Base-by-base conservation (phyloP, 2,888 invertebrate genomes). In the Leucania comma region DNA sequence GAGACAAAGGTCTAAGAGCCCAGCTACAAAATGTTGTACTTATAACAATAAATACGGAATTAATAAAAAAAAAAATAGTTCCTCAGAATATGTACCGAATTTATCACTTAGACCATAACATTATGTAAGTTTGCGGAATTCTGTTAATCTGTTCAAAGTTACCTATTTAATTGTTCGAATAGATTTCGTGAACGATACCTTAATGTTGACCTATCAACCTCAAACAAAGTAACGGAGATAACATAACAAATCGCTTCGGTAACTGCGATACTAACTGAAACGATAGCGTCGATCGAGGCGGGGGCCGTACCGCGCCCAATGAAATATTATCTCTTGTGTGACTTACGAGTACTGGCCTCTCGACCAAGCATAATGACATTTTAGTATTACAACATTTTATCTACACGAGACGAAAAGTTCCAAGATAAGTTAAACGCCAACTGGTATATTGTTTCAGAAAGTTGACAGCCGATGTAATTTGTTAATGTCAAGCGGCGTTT, bases 301-400 rank as follows among this genome's bases (percentile, higher is more conserved):
- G 86, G 81, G 86, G 84, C 88, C 86, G 86, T 74, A 81, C 89
- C 88, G 89, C 89, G 86, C 89, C 91, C 92, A 89, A 86, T 92
- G 93, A 92, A 93, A 92, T 92, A 94, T 94, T 95, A 94, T 94
- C 93, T 90, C 81, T 83, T 82, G 80, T 90, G 90, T 93, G 92
- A 92, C 92, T 92, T 92, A 92, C 92, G 91, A 90, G 90, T 88
- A 89, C 90, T 89, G 90, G 90, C 89, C 91, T 91, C 88, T 89
- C 87, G 84, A 87, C 91, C 86, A 90, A 92, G 91, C 93, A 93
- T 94, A 95, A 95, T 95, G 95, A 95, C 95, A 95, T 95, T 95
- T 95, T 94, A 95, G 94, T 95, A 94, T 93, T 95, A 95, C 94
- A 95, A 94, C 94, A 93, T 91, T 93, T 94, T 95, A 95, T 95